Evolutionary conservation across 2,888 invertebrate genomes (phyloP).

Genomic region (Pegoplata infirma): DNA sequence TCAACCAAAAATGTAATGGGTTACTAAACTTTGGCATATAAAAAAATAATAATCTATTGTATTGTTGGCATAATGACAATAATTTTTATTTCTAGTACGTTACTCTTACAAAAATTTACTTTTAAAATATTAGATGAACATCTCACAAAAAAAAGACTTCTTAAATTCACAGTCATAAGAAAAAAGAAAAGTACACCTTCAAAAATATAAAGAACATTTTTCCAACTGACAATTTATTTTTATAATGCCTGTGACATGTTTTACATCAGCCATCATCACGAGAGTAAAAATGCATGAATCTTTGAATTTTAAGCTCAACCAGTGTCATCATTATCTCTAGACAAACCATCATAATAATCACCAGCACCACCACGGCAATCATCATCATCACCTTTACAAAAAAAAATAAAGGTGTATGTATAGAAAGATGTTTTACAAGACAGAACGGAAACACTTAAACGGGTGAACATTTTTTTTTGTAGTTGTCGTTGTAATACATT

Average conservation of each 20-base stretch:
- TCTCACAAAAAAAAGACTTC: neutral
- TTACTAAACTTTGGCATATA: constrained; percentile 60
- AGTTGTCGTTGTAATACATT: constrained; percentile 34
- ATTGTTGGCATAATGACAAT: constrained; percentile 58
- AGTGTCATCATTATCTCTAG: constrained; percentile 42
- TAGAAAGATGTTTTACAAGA: constrained; percentile 22
- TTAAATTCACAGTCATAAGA: neutral
- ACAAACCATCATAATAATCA: constrained; percentile 47
- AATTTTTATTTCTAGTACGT: constrained; percentile 46
- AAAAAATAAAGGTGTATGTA: neutral
- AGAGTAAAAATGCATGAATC: constrained; percentile 40
- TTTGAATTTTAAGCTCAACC: constrained; percentile 50
- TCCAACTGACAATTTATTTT: constrained; percentile 38
- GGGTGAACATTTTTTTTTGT: constrained; percentile 29
- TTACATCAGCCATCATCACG: constrained; percentile 10
- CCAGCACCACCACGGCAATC: neutral
- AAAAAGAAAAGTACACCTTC: constrained; percentile 6
- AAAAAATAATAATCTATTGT: constrained; percentile 50
- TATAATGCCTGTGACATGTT: constrained; percentile 53
- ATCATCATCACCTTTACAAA: neutral
- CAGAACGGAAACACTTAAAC: constrained; percentile 48
- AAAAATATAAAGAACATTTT: constrained; percentile 31
- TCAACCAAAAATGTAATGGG: constrained; percentile 40
- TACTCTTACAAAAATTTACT: neutral
- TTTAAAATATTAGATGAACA: neutral